Evolutionary conservation across 2,888 invertebrate species (phyloP).

Genomic region (Synanthedon vespiformis): DNA sequence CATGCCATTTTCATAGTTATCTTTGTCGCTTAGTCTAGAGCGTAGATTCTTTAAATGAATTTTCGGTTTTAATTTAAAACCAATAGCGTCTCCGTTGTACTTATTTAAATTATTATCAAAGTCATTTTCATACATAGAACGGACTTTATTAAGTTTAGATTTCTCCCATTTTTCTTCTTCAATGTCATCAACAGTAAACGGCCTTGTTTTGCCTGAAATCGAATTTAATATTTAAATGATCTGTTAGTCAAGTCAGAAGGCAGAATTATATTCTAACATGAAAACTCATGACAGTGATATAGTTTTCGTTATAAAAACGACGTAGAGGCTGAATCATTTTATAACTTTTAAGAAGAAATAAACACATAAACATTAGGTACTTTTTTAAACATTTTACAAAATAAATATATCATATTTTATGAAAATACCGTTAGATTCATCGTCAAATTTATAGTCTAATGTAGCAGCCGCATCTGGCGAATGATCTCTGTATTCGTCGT

Average conservation of each 20-base stretch:
- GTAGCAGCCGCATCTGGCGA: constrained; percentile 33
- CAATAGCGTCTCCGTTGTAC: constrained; percentile 15
- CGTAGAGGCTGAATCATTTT: too few relatives aligned
- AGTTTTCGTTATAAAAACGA: too few relatives aligned
- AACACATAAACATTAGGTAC: too few relatives aligned
- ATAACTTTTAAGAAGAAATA: too few relatives aligned
- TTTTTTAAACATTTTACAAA: background rate
- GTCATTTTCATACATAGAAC: constrained; percentile 8
- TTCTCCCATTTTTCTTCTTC: constrained; percentile 24
- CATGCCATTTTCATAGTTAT: constrained; percentile 11
- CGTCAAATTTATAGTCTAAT: constrained; percentile 48
- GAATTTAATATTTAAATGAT: too few relatives aligned
- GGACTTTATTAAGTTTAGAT: constrained; percentile 17
- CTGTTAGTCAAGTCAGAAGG: too few relatives aligned
- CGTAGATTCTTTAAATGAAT: constrained; percentile 15
- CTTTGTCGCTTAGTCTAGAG: constrained; percentile 17
- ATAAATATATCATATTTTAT: background rate
- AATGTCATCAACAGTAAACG: constrained; percentile 13
- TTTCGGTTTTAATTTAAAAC: constrained; percentile 15
- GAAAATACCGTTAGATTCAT: constrained; percentile 21
- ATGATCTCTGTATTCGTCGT: constrained; percentile 36
- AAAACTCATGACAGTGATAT: too few relatives aligned
- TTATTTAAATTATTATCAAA: constrained; percentile 8
- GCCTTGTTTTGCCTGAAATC: constrained; percentile 25
- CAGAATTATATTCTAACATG: too few relatives aligned